Evolutionary conservation across 2,113 vertebrate genomes (phyloP).

Genomic region (Eulacestoma nigropectus): DNA sequence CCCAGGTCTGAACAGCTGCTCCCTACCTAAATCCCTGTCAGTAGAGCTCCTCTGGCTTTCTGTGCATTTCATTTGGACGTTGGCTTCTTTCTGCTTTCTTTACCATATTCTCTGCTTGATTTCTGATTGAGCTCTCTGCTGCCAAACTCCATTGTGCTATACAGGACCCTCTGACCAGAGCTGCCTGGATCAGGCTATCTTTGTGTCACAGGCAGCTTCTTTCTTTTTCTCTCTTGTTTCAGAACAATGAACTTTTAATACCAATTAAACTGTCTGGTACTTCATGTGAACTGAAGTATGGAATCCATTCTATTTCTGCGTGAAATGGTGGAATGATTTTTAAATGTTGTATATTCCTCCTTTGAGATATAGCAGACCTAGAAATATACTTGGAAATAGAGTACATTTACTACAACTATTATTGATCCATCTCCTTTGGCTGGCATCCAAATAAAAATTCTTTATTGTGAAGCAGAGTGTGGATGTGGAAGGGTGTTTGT

Average conservation of each 20-base stretch:
- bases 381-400: not conserved
- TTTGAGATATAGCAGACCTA: not conserved
- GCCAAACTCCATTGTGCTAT: not conserved
- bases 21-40: too few species aligned
- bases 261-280: not conserved
- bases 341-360: not conserved
- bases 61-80: not conserved
- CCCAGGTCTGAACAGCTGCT: not conserved
- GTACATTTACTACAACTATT: not conserved
- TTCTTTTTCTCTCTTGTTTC: not conserved
- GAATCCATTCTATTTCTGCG: not conserved
- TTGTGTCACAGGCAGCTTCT: not conserved
- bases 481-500: not conserved
- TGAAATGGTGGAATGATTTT: not conserved
- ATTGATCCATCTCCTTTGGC: conserved; percentile 5
- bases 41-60: not conserved
- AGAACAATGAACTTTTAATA: not conserved
- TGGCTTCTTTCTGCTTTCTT: not conserved
- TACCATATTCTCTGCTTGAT: not conserved
- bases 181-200: not conserved
- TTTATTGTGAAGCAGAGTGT: not conserved
- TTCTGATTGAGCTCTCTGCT: not conserved
- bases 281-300: conserved; percentile 33
- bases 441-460: not conserved
- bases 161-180: not conserved